These are phyloP conservation scores for Glaucidium brasilianum DNA, from an alignment of 2,113 vertebrate species.

Conservation along the genomic window DNA sequence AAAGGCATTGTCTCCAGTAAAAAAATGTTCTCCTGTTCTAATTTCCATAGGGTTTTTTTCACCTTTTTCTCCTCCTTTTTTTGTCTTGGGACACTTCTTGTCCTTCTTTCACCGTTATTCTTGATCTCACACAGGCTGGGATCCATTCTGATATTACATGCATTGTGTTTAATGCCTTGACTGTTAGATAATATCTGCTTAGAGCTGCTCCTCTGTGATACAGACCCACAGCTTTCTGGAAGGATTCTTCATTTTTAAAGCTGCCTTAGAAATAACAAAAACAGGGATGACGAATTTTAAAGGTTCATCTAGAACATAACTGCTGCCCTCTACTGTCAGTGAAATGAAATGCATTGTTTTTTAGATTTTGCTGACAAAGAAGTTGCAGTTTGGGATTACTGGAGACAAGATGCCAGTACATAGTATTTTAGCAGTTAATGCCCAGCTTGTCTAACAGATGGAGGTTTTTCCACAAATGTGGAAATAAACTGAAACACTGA, in stretches of 20 bases:
- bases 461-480: neutral
- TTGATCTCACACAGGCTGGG: neutral
- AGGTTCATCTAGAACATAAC: neutral
- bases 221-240: neutral
- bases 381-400: neutral
- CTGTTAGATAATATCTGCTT: neutral
- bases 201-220: neutral
- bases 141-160: neutral
- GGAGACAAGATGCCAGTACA: neutral
- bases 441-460: neutral
- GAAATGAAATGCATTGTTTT: neutral
- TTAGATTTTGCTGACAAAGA: neutral
- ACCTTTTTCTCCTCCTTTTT: neutral
- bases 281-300: neutral
- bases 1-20: neutral
- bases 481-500: neutral
- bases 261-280: neutral
- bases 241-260: neutral
- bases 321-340: constrained; percentile 27
- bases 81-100: neutral
- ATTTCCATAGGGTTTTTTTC: neutral
- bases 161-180: neutral
- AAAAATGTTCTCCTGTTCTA: neutral
- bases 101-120: neutral
- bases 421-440: neutral